These are phyloP conservation scores for Notamacropus eugenii DNA, from an alignment of 2,797 vertebrate species.

Conservation along the genomic window DNA sequence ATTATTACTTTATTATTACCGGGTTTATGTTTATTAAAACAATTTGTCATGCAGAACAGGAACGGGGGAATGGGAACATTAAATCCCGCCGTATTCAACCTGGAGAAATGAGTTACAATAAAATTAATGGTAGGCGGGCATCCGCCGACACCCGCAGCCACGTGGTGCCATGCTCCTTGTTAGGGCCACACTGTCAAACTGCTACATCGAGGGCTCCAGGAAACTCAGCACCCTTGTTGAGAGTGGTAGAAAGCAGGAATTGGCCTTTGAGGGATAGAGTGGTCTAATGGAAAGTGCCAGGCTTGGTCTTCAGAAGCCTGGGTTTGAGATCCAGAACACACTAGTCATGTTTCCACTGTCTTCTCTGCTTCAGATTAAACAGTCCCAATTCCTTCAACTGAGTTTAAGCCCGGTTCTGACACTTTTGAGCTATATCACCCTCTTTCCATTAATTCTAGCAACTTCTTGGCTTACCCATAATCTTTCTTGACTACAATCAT, in stretches of 20 bases:
- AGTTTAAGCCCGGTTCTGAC: not conserved
- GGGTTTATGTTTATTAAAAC: slow-evolving; percentile 99
- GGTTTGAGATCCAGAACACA: not conserved
- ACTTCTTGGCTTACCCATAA: not conserved
- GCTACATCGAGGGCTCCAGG: slow-evolving; percentile 94
- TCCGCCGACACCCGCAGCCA: slow-evolving; percentile 88
- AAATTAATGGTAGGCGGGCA: slow-evolving; percentile 94
- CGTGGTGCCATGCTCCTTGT: slow-evolving; percentile 93
- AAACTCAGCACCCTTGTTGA: slow-evolving; percentile 89
- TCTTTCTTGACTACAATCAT: not conserved
- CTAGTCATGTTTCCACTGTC: not conserved
- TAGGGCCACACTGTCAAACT: slow-evolving; percentile 95
- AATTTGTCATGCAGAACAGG: slow-evolving; percentile 99
- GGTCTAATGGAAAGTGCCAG: not conserved
- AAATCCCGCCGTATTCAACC: slow-evolving; percentile 96
- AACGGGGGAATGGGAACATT: slow-evolving; percentile 98
- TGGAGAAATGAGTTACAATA: slow-evolving; percentile 97
- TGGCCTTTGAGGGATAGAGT: not conserved
- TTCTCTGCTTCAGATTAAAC: not conserved
- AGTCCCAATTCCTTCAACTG: not conserved
- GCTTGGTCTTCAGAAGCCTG: not conserved
- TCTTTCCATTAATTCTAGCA: not conserved
- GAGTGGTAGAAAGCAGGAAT: slow-evolving; percentile 85
- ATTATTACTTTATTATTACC: slow-evolving; percentile 99
- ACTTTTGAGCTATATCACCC: not conserved